Evolutionary conservation across 2,888 invertebrate genomes (phyloP), one percentile per base, ranked within the genome.

Genomic region (Aromia moschata): DNA sequence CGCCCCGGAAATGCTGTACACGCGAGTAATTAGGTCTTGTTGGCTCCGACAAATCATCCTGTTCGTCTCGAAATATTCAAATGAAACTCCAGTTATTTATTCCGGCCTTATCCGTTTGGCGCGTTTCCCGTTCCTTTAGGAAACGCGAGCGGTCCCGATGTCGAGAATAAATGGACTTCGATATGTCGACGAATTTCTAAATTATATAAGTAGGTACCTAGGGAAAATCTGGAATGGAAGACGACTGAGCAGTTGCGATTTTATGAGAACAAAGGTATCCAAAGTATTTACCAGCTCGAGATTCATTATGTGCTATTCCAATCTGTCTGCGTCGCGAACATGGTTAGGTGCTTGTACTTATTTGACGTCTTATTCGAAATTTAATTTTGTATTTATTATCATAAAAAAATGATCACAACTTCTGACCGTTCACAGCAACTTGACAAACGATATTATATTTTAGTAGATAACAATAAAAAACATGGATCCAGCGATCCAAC

Each of bases 1-100:
- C 45, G 44, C 52, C n/a, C n/a, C 33, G 33, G 46, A 51, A 47
- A 58, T 55, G 49, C 55, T 47, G 54, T 51, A 51, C 59, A 59
- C 46, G 53, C 49, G 46, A 55, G 44, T 54, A 59, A 59, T 59
- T 59, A 55, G 55, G 11, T 20, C 52, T 40, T 30, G 36, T 53
- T 30, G n/a, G 18, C 46, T 33, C 46, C 37, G 17, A 56, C 43
- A 51, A 51, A 51, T 51, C 40, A 51, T 40, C 51, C 10, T 38
- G 40, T 51, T 51, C 20, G 25, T 40, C 40, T 25, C 20, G 20
- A 51, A 51, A 51, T n/a, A n/a, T 51, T 15, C 40, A 51, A 51
- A 51, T 51, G 36, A 38, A 15, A 25, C 12, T n/a, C 10, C 15
- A 25, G 51, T 40, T 49, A 20, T 46, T 46, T 46, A 46, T 49